A percentile compares a stretch with the other conserved stretches of the same genome.
Conservation (phyloP, 2,113 vertebrate species). For the Callionymus lyra region DNA sequence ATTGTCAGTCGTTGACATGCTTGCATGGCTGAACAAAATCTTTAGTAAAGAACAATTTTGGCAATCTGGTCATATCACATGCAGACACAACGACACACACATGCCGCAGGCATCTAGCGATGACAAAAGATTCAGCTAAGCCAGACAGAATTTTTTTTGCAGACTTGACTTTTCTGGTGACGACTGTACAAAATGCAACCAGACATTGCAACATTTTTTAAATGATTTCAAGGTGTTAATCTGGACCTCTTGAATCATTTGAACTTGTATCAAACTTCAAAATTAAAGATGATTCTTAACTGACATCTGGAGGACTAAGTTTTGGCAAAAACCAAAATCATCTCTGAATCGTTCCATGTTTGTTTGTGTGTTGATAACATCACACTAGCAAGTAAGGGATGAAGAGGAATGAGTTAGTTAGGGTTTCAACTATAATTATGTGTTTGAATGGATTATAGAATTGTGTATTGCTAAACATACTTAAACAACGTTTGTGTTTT, state of each 20-base stretch:
- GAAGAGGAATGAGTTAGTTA: too few species aligned
- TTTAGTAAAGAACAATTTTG: conserved; percentile 8
- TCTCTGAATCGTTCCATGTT: too few species aligned
- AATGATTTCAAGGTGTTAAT: too few species aligned
- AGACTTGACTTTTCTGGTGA: conserved; percentile 26
- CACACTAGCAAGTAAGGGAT: too few species aligned
- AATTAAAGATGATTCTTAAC: too few species aligned
- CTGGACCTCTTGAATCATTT: too few species aligned
- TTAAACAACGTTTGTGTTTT: conserved; percentile 4
- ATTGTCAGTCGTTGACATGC: not conserved
- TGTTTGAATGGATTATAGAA: conserved; percentile 8
- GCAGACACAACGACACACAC: conserved; percentile 4
- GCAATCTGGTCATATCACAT: conserved; percentile 39
- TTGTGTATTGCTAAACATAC: conserved; percentile 11
- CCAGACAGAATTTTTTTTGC: conserved; percentile 25
- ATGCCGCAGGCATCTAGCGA: conserved; percentile 31
- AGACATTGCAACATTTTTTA: not conserved
- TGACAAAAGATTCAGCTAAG: conserved; percentile 47
- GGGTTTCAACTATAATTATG: not conserved
- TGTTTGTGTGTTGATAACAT: too few species aligned
- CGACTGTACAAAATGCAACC: conserved; percentile 7
- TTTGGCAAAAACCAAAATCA: too few species aligned
- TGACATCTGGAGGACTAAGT: too few species aligned
- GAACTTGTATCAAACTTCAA: too few species aligned
- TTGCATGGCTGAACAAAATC: not conserved